Evolutionary conservation across 1,140 invertebrate species (phyloP).

Genomic region (Nasonia giraulti): DNA sequence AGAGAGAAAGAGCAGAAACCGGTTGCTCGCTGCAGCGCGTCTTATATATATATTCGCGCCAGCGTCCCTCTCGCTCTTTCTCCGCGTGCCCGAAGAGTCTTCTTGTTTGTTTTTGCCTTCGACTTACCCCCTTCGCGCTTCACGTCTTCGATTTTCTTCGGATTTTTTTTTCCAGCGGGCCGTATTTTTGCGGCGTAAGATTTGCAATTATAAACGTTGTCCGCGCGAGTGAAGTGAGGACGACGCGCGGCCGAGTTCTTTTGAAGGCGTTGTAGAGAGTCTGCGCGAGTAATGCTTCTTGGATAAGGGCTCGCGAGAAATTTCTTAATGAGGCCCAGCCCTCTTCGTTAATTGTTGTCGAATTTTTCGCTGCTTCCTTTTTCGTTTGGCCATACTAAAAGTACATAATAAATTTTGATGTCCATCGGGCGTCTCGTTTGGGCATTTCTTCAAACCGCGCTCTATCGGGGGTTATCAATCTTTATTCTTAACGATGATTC

Average conservation of each 20-base stretch:
- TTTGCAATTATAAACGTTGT: conserved; percentile 4
- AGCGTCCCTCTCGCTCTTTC: conserved; percentile 29
- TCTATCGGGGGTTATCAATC: too few species aligned
- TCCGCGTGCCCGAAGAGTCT: not conserved
- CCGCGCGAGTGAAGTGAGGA: not conserved
- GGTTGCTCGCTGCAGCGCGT: conserved; percentile 5
- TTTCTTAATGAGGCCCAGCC: too few species aligned
- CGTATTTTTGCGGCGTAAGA: not conserved
- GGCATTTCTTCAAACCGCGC: too few species aligned
- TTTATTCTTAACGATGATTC: too few species aligned
- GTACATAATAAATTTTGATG: too few species aligned
- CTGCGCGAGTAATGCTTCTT: not conserved
- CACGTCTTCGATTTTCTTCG: conserved; percentile 39
- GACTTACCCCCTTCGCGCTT: conserved; percentile 2
- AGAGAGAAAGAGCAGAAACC: not conserved
- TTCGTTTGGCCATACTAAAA: too few species aligned
- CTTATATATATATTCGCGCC: not conserved
- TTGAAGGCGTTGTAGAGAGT: not conserved
- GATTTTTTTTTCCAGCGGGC: not conserved
- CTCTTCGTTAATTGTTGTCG: too few species aligned
- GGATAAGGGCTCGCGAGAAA: too few species aligned
- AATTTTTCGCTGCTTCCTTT: too few species aligned
- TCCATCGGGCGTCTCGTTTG: too few species aligned
- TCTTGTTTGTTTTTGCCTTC: not conserved
- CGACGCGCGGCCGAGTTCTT: not conserved